These are phyloP conservation scores for Ciona savignyi DNA, from an alignment of 23 tunicate genomes.

Conservation along the genomic window DNA sequence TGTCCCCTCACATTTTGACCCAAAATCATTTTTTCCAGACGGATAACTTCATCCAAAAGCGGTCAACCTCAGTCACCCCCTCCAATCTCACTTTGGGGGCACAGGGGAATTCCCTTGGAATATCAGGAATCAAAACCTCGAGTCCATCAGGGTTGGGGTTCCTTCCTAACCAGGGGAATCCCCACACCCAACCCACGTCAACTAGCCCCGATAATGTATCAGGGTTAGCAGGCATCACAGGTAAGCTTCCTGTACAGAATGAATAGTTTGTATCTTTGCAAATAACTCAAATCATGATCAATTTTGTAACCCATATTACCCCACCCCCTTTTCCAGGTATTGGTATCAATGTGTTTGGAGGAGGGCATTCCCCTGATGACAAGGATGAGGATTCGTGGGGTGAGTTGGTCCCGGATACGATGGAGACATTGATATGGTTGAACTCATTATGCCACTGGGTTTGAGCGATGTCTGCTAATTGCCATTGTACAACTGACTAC, in stretches of 20 bases:
- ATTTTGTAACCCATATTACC: no score
- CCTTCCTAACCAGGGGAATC: not conserved
- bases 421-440: no score
- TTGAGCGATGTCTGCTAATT: no score
- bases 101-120: slow-evolving; percentile 27
- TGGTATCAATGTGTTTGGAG: slow-evolving; percentile 6
- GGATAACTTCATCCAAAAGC: slow-evolving; percentile 19
- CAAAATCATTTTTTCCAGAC: no score
- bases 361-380: slow-evolving; percentile 16
- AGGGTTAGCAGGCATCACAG: slow-evolving; percentile 70
- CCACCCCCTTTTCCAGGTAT: slow-evolving; percentile 5
- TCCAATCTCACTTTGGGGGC: slow-evolving; percentile 49
- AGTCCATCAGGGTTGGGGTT: slow-evolving; percentile 38
- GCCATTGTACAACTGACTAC: no score
- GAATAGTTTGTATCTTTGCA: no score
- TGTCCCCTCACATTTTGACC: no score
- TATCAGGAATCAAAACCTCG: slow-evolving; percentile 23
- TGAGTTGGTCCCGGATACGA: no score
- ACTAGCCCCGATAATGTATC: slow-evolving; percentile 58
- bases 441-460: no score
- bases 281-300: no score
- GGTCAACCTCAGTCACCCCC: slow-evolving; percentile 57
- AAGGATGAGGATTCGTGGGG: not conserved
- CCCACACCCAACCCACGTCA: slow-evolving; percentile 1
- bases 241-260: no score